phyloP scores from a whole-genome alignment of 1,140 invertebrate species.

The Bombus pyrosoma region DNA sequence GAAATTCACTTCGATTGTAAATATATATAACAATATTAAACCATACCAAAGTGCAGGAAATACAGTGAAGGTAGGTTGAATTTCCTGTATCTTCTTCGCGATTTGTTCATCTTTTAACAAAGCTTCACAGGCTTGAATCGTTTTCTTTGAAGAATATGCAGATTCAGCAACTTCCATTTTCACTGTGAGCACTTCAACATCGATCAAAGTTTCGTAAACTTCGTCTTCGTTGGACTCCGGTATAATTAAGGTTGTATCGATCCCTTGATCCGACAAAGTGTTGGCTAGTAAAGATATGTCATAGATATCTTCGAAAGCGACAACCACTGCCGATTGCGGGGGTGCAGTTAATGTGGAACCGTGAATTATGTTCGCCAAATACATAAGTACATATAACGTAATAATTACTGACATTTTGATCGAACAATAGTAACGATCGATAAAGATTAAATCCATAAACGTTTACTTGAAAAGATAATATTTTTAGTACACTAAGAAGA shows the following conservation, averaged over 20 bases:
- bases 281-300: conserved; percentile 79
- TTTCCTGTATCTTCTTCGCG: conserved; percentile 64
- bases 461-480: not conserved
- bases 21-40: not conserved
- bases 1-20: not conserved
- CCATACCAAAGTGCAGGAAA: conserved; percentile 78
- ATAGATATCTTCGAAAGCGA: conserved; percentile 78
- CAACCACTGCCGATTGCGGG: conserved; percentile 73
- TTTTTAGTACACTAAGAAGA: not conserved
- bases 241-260: conserved; percentile 75
- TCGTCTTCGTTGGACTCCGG: conserved; percentile 53
- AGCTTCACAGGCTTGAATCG: conserved; percentile 72
- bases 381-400: conserved; percentile 12
- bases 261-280: conserved; percentile 76
- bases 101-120: conserved; percentile 70
- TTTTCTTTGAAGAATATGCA: conserved; percentile 54
- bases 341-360: conserved; percentile 70
- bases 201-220: conserved; percentile 74
- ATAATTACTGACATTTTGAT: conserved; percentile 30
- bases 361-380: conserved; percentile 19
- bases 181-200: conserved; percentile 73
- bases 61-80: conserved; percentile 76
- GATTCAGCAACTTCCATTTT: conserved; percentile 53
- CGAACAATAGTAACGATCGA: not conserved
- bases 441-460: not conserved